A percentile compares a stretch with the other conserved stretches of the same genome.
Evolutionary conservation across 2,113 vertebrate genomes (phyloP).

Genomic region (Etia nguti): DNA sequence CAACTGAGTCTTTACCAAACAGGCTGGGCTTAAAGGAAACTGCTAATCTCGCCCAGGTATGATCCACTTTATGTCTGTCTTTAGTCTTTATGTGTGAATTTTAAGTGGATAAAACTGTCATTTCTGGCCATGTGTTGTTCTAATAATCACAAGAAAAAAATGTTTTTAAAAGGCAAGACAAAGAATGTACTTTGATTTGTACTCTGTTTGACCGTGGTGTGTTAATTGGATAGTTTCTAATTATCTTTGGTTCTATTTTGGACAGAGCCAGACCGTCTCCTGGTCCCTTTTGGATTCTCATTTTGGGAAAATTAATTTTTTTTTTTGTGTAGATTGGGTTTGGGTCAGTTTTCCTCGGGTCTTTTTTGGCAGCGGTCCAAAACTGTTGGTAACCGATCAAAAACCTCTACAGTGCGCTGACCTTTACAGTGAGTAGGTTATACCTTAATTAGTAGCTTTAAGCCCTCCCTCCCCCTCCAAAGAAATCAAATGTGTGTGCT

Average conservation of each 20-base stretch:
- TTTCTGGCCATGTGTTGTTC: not conserved
- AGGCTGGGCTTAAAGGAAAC: not conserved
- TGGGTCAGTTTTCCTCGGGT: not conserved
- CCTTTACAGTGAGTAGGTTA: not conserved
- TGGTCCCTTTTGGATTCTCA: not conserved
- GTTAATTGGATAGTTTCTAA: conserved; percentile 1
- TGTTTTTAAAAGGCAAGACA: not conserved
- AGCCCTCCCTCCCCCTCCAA: not conserved
- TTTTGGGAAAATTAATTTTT: not conserved
- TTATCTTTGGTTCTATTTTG: not conserved
- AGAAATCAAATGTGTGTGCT: not conserved
- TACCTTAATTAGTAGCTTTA: not conserved
- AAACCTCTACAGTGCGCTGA: not conserved
- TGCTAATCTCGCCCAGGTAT: not conserved
- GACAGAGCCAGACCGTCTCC: not conserved
- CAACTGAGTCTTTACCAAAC: not conserved
- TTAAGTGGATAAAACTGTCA: not conserved
- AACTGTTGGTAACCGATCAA: not conserved
- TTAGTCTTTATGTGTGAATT: not conserved
- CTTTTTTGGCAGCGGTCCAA: not conserved
- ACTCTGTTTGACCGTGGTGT: not conserved
- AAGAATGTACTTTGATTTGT: not conserved
- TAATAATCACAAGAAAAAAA: not conserved
- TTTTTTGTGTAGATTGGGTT: not conserved
- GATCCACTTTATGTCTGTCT: not conserved